Evolutionary conservation across 2,113 vertebrate genomes (phyloP).

Genomic region (Brachypodius melanocephalos): DNA sequence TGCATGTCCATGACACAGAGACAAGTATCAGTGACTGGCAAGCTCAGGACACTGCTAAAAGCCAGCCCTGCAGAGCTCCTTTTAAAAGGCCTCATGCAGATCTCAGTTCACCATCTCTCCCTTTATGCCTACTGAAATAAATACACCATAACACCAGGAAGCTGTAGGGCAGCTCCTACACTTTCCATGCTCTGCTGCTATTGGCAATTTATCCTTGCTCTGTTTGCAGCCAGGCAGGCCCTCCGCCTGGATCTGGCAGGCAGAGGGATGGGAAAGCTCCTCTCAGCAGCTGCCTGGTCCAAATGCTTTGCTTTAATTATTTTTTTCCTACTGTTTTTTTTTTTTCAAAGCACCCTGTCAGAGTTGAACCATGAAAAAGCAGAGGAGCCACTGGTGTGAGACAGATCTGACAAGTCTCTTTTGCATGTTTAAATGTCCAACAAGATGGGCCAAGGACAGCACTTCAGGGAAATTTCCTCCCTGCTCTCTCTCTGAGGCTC

Average conservation of each 20-base stretch:
- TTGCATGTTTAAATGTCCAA: neutral
- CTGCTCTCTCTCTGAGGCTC: neutral
- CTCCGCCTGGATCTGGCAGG: neutral
- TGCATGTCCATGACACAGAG: fast-evolving
- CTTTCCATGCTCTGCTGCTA: neutral
- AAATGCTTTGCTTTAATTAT: neutral
- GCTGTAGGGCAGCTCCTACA: neutral
- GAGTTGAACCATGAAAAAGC: neutral
- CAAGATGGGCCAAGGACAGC: neutral
- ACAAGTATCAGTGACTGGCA: fast-evolving
- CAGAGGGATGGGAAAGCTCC: neutral
- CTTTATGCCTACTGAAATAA: neutral
- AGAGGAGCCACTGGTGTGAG: neutral
- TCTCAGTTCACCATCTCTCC: neutral
- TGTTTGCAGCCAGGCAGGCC: neutral
- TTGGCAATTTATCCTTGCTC: neutral
- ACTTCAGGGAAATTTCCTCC: neutral
- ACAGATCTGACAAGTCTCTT: neutral
- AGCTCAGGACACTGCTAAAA: neutral
- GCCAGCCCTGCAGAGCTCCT: neutral
- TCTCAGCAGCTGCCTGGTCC: neutral
- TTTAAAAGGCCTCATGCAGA: neutral
- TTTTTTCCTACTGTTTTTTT: neutral
- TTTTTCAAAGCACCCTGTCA: neutral
- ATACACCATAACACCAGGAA: fast-evolving